Evolutionary conservation across 92 coral and sea anemone species (phyloP), one percentile per base, ranked within the genome.

Genomic region (Porites evermanni): DNA sequence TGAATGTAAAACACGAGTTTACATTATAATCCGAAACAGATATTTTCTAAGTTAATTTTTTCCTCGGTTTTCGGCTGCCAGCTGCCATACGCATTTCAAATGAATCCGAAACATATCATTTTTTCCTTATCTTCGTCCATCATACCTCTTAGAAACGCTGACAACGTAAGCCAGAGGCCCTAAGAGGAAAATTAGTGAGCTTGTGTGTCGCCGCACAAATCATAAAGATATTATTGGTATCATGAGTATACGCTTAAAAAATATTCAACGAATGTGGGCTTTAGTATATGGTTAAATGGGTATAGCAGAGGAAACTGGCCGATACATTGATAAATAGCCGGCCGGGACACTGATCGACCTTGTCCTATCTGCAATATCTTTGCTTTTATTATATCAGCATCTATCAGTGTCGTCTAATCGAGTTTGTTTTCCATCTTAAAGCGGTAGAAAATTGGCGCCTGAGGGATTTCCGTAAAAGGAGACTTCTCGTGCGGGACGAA

Each of bases 381-480:
- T 56, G 61, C 61, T 8, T 56, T 14, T 56, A 56, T 54, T 13
- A 54, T 10, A 54, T 54, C 60, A 2, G 8, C 10, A 44, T 32
- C 47, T 81, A 70, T 81, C 86, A 70, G 47, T 60, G 9, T 18
- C 16, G 4, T 58, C 19, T 29, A 69, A 26, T 56, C 21, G 14
- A 6, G 17, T 69, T 68, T 80, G 67, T 68, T 54, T 51, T 80
- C 54, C 78, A 38, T 58, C 13, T 24, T 65, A 11, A 56, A 32
- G 65, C 77, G 86, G 78, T 59, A 81, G 86, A 81, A 70, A 70
- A 58, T 70, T 51, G 71, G 70, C 78, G 86, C 78, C 86, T 19
- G 7, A 53, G 14, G 78, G 60, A 70, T 64, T 81, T 81, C 86
- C 78, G 77, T 14, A 38, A 14, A 54, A 12, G 18, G 69, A 47